These are phyloP conservation scores for Zaprionus ghesquierei DNA, from an alignment of 1,140 invertebrate species.

Conservation along the genomic window DNA sequence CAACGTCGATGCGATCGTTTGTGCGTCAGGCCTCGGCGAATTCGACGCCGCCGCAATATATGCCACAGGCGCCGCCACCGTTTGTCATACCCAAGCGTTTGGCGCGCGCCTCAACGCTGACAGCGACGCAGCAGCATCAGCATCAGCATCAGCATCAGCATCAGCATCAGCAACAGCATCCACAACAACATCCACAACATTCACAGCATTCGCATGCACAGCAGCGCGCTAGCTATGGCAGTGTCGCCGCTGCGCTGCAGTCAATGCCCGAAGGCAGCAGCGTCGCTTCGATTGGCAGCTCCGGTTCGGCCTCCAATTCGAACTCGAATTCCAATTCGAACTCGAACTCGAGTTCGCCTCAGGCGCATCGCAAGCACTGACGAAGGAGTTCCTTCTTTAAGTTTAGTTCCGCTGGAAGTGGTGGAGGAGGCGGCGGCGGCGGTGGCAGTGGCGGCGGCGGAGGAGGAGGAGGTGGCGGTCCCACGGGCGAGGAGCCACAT, in stretches of 20 bases:
- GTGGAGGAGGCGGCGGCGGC: conserved; percentile 3
- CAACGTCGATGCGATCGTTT: conserved; percentile 52
- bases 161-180: conserved; percentile 8
- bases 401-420: conserved; percentile 42
- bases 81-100: conserved; percentile 85
- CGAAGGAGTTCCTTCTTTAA: conserved; percentile 82
- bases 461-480: conserved; percentile 49
- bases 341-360: conserved; percentile 52
- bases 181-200: conserved; percentile 16
- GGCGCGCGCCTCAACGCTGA: conserved; percentile 65
- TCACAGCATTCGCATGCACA: conserved; percentile 49
- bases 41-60: conserved; percentile 82
- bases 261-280: conserved; percentile 59
- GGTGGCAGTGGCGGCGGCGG: background rate
- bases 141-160: conserved; percentile 14
- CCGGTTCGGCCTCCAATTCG: conserved; percentile 40
- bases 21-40: conserved; percentile 76
- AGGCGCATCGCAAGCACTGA: conserved; percentile 78
- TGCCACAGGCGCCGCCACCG: conserved; percentile 83
- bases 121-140: conserved; percentile 12
- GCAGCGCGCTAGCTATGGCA: conserved; percentile 73
- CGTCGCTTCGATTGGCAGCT: conserved; percentile 24
- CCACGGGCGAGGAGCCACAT: conserved; percentile 65
- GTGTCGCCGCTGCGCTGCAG: conserved; percentile 62
- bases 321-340: conserved; percentile 36